Base-by-base conservation (phyloP, 2,888 invertebrate species). In the Eulithis prunata region DNA sequence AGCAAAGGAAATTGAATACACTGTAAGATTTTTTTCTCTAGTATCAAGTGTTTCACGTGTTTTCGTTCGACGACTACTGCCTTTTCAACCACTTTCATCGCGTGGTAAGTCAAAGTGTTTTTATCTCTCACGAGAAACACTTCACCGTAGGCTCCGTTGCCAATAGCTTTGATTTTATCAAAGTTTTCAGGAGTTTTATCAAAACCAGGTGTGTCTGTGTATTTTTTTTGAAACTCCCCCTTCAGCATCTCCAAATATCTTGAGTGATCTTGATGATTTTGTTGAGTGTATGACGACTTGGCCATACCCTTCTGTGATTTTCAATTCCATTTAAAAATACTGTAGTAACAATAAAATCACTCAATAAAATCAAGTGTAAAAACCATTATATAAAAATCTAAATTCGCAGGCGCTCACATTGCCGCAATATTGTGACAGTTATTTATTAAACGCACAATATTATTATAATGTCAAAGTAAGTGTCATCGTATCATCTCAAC, bases 71-170 rank as follows among this genome's bases (percentile, higher is more conserved):
- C 95, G 13, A 99, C 95, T 81, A 96, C 95, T 58, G 94, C 94
- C 89, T 99, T 99, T 69, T 97, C 96, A 72, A 99, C 94, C 60
- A 97, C 95, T 93, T 99, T 99, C 94, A 98, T 96, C 4, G 98
- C 99, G 84, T 95, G 96, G 80, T 95, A 96, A n/a, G 90, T 89
- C 10, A 94, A 94, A 0, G 90, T 89, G 13, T 83, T 80, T 88
- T 95, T 96, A 76, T 97, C 94, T 86, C 94, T 94, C 41, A 95
- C 94, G 62, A 97, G 86, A 84, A 97, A 96, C 12, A 99, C 98
- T 74, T 96, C 94, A 4, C 98, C 98, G 84, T 98, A 99, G 0
- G 98, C 97, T 4, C 98, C 99, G 1, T 95, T 95, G 0, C 98
- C 98, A 54, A 99, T 92, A 0, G 96, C 96, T 82, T 96, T 95